Base-by-base conservation (phyloP, 2,113 vertebrate species). In the Ameiurus melas region DNA sequence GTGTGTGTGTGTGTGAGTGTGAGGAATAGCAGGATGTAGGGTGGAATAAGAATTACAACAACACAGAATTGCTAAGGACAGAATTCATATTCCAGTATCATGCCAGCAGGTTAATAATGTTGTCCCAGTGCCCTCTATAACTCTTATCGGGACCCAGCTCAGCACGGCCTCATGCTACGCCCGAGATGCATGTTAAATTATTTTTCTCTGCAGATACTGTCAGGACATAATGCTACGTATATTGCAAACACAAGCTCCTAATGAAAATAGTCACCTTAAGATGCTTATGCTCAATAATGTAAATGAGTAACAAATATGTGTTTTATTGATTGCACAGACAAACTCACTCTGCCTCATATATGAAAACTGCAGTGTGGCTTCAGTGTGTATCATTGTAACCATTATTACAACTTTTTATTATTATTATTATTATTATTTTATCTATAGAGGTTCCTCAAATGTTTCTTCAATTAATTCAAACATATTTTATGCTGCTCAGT, bases 11-110 rank as follows among this genome's bases (percentile, higher is more conserved):
- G 36, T 77, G 20, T 71, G 20, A 51, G 39, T 25, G 14, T 55
- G 2, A 19, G 14, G 19, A 58, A 19, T 81, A 81, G 20, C 53
- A 62, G 77, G 39, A 68, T 66, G 53, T 83, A 27, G 78, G 78
- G 27, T 43, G 53, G 55, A 83, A 86, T 64, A 88, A 80, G n/a
- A 90, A 84, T 88, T 73, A 90, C 79, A 90, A 83, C 53, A 47
- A 39, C 25, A 25, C 73, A 73, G 64, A 51, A 39, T 62, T 68
- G 36, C 66, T 70, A 86, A 77, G 77, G 39, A 85, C 77, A 71
- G 79, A 86, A 86, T 80, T 88, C 70, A 90, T 88, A 86, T 90
- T 83, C 87, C 43, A 70, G 79, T 43, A 86, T 79, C 84, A 88
- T 75, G 53, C 64, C 43, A 77, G 73, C 39, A 84, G 62, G 71